A percentile compares a stretch with the other conserved stretches of the same genome.
Conservation (phyloP, 2,888 invertebrate genomes). For the Micropterix aruncella region DNA sequence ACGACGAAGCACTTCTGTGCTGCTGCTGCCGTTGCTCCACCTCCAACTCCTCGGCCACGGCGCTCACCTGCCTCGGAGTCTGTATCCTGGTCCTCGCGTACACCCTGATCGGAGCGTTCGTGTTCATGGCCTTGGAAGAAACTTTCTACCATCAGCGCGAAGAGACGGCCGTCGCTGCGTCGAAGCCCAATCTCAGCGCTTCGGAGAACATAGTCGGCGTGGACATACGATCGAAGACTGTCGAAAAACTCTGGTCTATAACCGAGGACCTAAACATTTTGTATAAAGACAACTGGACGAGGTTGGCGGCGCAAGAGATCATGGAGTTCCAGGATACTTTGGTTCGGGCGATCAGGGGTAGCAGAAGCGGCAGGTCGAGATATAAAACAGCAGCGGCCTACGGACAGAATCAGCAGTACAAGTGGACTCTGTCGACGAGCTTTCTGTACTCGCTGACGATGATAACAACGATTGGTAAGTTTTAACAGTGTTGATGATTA, state of each 20-base stretch:
- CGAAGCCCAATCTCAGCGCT: slow-evolving; percentile 44
- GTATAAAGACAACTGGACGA: slow-evolving; percentile 86
- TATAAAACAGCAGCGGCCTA: slow-evolving; percentile 10
- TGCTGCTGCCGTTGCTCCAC: not conserved
- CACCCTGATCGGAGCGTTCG: slow-evolving; percentile 82
- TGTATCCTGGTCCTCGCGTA: slow-evolving; percentile 81
- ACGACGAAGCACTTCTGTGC: not conserved
- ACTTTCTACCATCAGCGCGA: slow-evolving; percentile 25
- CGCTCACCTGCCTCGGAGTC: slow-evolving; percentile 68
- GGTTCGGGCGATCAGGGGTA: slow-evolving; percentile 26
- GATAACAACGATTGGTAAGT: slow-evolving; percentile 90
- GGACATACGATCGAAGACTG: slow-evolving; percentile 53
- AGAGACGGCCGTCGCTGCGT: slow-evolving; percentile 50
- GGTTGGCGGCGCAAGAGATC: slow-evolving; percentile 74
- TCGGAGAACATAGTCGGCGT: slow-evolving; percentile 32
- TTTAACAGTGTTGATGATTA: too few relatives aligned
- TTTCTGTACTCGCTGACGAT: slow-evolving; percentile 87
- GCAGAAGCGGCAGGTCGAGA: slow-evolving; percentile 8
- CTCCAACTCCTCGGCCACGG: slow-evolving; percentile 24
- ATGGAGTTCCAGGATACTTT: slow-evolving; percentile 64
- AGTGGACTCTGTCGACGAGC: slow-evolving; percentile 87
- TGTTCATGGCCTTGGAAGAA: slow-evolving; percentile 78
- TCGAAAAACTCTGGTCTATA: slow-evolving; percentile 72
- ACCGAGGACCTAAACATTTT: slow-evolving; percentile 80
- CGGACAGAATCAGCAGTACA: slow-evolving; percentile 39